These are phyloP conservation scores for Rhinophrynus dorsalis DNA, from an alignment of 2,797 vertebrate genomes.

Conservation along the genomic window DNA sequence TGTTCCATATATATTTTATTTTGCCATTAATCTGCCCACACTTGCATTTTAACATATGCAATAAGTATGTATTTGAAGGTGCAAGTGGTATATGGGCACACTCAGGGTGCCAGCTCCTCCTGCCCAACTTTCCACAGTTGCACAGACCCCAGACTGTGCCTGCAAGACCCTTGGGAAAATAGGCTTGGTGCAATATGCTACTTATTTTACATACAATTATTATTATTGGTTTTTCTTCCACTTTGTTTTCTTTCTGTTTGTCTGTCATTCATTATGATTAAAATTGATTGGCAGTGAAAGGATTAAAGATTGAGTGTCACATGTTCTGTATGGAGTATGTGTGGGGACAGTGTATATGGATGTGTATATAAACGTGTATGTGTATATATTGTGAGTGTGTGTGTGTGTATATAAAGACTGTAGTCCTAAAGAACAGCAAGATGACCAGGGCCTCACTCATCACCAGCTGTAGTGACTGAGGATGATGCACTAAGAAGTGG, in stretches of 20 bases:
- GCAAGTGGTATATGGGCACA: background rate
- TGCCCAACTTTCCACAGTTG: background rate
- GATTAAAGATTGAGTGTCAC: constrained; percentile 8
- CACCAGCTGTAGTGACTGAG: too few relatives aligned
- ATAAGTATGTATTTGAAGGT: too few relatives aligned
- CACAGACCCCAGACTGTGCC: constrained; percentile 12
- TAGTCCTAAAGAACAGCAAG: background rate
- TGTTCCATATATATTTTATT: too few relatives aligned
- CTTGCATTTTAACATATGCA: too few relatives aligned
- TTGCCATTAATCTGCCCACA: too few relatives aligned
- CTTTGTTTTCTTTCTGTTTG: constrained; percentile 62
- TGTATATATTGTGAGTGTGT: constrained; percentile 31
- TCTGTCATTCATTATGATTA: constrained; percentile 38
- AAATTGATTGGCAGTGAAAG: background rate
- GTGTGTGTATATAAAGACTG: constrained; percentile 36
- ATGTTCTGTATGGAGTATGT: constrained; percentile 27
- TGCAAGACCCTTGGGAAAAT: constrained; percentile 27
- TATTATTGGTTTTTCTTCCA: constrained; percentile 53
- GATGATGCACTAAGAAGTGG: too few relatives aligned
- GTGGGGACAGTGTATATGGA: constrained; percentile 36
- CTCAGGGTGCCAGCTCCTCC: constrained; percentile 3
- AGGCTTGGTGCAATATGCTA: constrained; percentile 62
- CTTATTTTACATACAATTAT: constrained; percentile 50
- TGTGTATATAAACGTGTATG: constrained; percentile 13
- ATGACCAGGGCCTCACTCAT: too few relatives aligned